A percentile compares a stretch with the other conserved stretches of the same genome.
These are phyloP conservation scores for Sylvia atricapilla DNA, from an alignment of 2,113 vertebrate genomes.

Conservation along the genomic window DNA sequence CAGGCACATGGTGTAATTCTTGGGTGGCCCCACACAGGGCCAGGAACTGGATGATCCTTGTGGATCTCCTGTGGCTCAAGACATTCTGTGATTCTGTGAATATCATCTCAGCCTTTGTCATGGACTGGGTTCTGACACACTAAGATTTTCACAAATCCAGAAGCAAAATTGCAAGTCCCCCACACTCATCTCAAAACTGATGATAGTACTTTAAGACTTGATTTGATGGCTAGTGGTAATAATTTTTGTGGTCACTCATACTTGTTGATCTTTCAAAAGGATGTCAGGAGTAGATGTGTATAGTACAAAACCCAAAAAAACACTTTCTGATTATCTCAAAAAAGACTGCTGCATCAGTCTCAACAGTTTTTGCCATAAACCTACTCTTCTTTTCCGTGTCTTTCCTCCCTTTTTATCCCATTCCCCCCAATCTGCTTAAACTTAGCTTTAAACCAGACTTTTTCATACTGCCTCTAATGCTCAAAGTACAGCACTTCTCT, in stretches of 20 bases:
- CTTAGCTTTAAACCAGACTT: not conserved
- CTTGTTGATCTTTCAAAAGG: not conserved
- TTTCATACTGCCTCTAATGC: not conserved
- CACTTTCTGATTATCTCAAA: not conserved
- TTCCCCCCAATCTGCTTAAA: not conserved
- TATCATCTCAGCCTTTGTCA: not conserved
- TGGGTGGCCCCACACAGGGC: not conserved
- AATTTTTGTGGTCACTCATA: not conserved
- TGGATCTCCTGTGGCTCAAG: not conserved
- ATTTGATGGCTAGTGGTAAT: not conserved
- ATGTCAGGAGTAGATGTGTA: not conserved
- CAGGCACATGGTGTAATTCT: not conserved
- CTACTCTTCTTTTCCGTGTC: not conserved
- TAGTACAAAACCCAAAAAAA: not conserved
- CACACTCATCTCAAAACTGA: not conserved
- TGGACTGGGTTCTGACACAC: not conserved
- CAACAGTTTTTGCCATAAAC: not conserved
- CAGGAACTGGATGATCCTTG: not conserved
- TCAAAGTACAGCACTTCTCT: not conserved
- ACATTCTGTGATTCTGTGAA: not conserved
- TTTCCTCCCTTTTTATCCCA: not conserved
- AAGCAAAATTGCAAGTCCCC: not conserved
- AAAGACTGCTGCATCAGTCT: not conserved
- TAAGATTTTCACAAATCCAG: not conserved
- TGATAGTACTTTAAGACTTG: not conserved